Evolutionary conservation across 2,888 invertebrate species (phyloP).

Genomic region (Crossocerus cetratus): DNA sequence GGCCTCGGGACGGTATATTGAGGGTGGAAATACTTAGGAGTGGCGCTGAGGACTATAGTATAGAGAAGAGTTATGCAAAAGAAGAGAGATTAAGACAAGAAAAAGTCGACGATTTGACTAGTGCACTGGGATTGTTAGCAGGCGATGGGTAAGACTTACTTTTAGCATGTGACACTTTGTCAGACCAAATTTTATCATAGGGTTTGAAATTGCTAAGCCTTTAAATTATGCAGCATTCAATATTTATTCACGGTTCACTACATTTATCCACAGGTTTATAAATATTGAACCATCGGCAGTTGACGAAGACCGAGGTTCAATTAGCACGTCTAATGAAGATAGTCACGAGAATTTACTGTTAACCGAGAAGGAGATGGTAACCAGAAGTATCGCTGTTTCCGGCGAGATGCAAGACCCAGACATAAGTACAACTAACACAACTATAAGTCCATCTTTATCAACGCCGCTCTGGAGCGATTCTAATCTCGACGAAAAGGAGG

Average conservation of each 20-base stretch:
- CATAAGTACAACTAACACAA: slow-evolving; percentile 66
- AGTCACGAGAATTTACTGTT: slow-evolving; percentile 71
- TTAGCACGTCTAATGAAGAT: slow-evolving; percentile 75
- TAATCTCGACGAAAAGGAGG: slow-evolving; percentile 45
- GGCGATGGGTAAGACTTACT: slow-evolving; percentile 81
- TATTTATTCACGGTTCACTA: slow-evolving; percentile 21
- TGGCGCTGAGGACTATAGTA: slow-evolving; percentile 85
- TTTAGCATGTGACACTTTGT: neutral
- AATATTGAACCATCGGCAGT: slow-evolving; percentile 84
- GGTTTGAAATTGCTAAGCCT: neutral
- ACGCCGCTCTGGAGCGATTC: slow-evolving; percentile 69
- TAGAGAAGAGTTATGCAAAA: slow-evolving; percentile 90
- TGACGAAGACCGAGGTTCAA: slow-evolving; percentile 79
- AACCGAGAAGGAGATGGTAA: slow-evolving; percentile 73
- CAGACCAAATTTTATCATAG: neutral
- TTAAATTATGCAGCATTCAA: slow-evolving; percentile 16
- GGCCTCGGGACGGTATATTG: slow-evolving; percentile 97
- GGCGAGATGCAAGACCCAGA: slow-evolving; percentile 60
- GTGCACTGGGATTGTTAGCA: slow-evolving; percentile 82
- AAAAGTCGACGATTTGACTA: slow-evolving; percentile 80
- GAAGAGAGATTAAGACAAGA: slow-evolving; percentile 86
- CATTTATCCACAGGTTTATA: slow-evolving; percentile 79
- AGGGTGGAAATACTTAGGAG: slow-evolving; percentile 91
- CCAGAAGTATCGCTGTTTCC: slow-evolving; percentile 77
- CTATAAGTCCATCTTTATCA: slow-evolving; percentile 65